A percentile compares a stretch with the other conserved stretches of the same genome.
Evolutionary conservation across 2,888 invertebrate species (phyloP).

Genomic region (Trissolcus japonicus): DNA sequence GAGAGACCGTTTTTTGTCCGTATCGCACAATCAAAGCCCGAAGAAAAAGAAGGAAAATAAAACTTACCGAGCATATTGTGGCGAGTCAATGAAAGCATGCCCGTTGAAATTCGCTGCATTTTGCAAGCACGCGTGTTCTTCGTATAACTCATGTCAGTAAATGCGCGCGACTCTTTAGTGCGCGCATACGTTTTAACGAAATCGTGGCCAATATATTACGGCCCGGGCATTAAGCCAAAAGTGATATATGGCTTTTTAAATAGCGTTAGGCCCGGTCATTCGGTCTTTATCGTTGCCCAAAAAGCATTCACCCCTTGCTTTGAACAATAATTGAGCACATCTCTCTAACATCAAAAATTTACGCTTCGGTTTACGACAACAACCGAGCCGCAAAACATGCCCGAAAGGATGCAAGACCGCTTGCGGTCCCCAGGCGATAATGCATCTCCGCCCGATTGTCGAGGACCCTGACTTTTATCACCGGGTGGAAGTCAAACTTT

Average conservation of each 20-base stretch:
- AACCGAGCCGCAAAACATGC: slow-evolving; percentile 28
- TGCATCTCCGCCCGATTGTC: neutral
- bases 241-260: slow-evolving; percentile 67
- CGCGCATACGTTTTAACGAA: slow-evolving; percentile 48
- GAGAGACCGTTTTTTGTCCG: too few relatives aligned
- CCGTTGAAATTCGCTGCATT: slow-evolving; percentile 29
- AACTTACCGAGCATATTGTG: too few relatives aligned
- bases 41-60: too few relatives aligned
- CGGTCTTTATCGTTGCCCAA: slow-evolving; percentile 61
- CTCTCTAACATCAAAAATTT: slow-evolving; percentile 64
- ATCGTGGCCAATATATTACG: slow-evolving; percentile 59
- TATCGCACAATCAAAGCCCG: too few relatives aligned
- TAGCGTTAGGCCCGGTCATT: slow-evolving; percentile 62
- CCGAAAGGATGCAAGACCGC: slow-evolving; percentile 36
- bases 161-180: slow-evolving; percentile 37
- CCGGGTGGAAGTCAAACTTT: neutral
- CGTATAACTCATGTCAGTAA: slow-evolving; percentile 45
- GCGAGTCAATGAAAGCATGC: too few relatives aligned
- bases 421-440: slow-evolving; percentile 35
- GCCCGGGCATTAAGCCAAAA: slow-evolving; percentile 56
- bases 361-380: slow-evolving; percentile 63
- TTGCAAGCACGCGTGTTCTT: slow-evolving; percentile 26
- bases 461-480: neutral
- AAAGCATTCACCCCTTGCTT: slow-evolving; percentile 55
- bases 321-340: slow-evolving; percentile 67